These are phyloP conservation scores for Megaceryle maxima DNA, from an alignment of 2,113 vertebrate species.

Conservation along the genomic window DNA sequence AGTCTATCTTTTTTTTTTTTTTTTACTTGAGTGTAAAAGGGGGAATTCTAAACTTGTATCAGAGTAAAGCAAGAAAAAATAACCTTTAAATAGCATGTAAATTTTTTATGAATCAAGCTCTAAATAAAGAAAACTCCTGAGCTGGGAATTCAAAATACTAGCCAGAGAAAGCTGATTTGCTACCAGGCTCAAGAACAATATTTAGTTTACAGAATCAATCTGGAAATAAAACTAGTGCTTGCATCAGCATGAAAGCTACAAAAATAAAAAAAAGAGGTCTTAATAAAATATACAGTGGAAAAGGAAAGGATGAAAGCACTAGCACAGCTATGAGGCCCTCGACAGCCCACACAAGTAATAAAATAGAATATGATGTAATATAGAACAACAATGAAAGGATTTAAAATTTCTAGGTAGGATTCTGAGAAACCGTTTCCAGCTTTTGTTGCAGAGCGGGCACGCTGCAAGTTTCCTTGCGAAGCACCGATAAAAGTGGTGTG, in stretches of 20 bases:
- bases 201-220: conserved; percentile 71
- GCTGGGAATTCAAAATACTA: conserved; percentile 68
- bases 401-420: conserved; percentile 59
- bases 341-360: conserved; percentile 54
- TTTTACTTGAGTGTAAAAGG: conserved; percentile 46
- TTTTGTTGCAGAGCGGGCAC: conserved; percentile 33
- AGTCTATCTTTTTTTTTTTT: background rate
- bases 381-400: conserved; percentile 67
- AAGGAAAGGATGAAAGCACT: conserved; percentile 64
- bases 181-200: conserved; percentile 67
- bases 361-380: conserved; percentile 66
- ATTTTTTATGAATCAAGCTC: conserved; percentile 73
- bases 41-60: conserved; percentile 53
- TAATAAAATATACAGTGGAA: conserved; percentile 65
- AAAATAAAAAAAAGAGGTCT: conserved; percentile 60
- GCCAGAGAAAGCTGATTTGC: conserved; percentile 60
- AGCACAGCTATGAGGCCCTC: conserved; percentile 50
- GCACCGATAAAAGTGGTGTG: background rate
- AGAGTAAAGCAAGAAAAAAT: conserved; percentile 59
- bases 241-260: conserved; percentile 66
- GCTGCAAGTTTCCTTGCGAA: background rate
- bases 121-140: conserved; percentile 70
- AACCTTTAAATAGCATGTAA: conserved; percentile 67
- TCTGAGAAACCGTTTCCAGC: conserved; percentile 45
- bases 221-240: conserved; percentile 69